Base-by-base conservation (phyloP, 2,113 vertebrate species). In the Nestor notabilis region DNA sequence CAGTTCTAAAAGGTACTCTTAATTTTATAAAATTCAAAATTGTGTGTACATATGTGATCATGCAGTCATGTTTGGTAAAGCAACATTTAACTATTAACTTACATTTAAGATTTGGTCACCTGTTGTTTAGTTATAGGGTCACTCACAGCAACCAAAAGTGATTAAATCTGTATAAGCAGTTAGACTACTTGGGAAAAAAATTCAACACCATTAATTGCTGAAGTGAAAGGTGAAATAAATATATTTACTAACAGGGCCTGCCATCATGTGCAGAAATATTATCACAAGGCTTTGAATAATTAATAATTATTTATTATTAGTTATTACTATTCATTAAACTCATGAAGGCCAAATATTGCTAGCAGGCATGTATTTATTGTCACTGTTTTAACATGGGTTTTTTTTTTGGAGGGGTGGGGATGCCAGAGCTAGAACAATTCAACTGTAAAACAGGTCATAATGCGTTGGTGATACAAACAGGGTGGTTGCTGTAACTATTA, bases 61-160 rank as follows among this genome's bases (percentile, higher is more conserved):
- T 16, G 18, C 24, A 31, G 49, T 94, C 18, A 23, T 55, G 39
- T 79, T 90, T 74, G 86, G 19, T 68, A 93, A 68, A 87, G 55
- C 16, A 97, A 56, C 37, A 47, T 88, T 74, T 96, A 93, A 93
- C 95, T 97, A 93, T 89, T 75, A 47, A 66, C n/a, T 91, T 55
- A 84, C 44, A 66, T 31, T 77, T 72, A 94, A 95, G 83, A 31
- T 83, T 91, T 91, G 79, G 61, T 80, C 46, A 89, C 29, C 71
- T 96, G 63, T 63, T 91, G 35, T 56, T 76, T 77, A 81, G 89
- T 89, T 96, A 91, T 65, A 47, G 17, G 47, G 47, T 97, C 94
- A 97, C 70, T 96, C 89, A 95, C 37, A 75, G n/a, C 27, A 95
- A 49, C 27, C 24, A 80, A 89, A 81, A 94, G 13, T 75, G 18